Conservation (phyloP, 2,113 vertebrate genomes). For the Apeltes quadracus region DNA sequence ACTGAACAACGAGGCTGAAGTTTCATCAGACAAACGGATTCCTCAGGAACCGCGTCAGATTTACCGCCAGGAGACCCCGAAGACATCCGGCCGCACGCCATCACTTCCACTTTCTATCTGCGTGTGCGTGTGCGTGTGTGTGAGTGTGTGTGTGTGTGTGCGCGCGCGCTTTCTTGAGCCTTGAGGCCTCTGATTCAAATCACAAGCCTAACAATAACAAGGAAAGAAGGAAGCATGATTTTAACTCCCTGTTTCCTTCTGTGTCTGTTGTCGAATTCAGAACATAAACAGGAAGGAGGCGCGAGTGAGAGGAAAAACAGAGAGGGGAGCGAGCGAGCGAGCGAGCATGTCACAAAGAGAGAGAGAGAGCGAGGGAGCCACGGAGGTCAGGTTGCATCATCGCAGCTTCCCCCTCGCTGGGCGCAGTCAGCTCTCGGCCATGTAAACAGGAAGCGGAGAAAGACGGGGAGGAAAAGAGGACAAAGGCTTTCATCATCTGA, state of each 20-base stretch:
- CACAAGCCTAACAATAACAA: not conserved
- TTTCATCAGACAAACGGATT: too few relatives aligned
- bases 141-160: slow-evolving; percentile 13
- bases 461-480: slow-evolving; percentile 35
- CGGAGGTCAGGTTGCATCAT: slow-evolving; percentile 64
- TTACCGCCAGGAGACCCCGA: not conserved
- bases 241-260: not conserved
- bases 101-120: not conserved
- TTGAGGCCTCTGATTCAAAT: not conserved
- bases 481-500: slow-evolving; percentile 60
- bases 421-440: slow-evolving; percentile 42
- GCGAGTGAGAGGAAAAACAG: not conserved
- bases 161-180: not conserved
- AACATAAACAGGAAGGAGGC: slow-evolving; percentile 11
- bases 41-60: not conserved
- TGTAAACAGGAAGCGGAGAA: slow-evolving; percentile 68
- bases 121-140: not conserved
- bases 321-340: not conserved
- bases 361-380: not conserved
- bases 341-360: not conserved
- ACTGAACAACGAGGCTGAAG: too few relatives aligned
- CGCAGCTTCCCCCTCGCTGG: slow-evolving; percentile 44
- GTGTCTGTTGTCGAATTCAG: slow-evolving; percentile 4
- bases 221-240: not conserved
- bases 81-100: not conserved